Conservation (phyloP, 2,797 vertebrate genomes). For the Pteronotus mesoamericanus region DNA sequence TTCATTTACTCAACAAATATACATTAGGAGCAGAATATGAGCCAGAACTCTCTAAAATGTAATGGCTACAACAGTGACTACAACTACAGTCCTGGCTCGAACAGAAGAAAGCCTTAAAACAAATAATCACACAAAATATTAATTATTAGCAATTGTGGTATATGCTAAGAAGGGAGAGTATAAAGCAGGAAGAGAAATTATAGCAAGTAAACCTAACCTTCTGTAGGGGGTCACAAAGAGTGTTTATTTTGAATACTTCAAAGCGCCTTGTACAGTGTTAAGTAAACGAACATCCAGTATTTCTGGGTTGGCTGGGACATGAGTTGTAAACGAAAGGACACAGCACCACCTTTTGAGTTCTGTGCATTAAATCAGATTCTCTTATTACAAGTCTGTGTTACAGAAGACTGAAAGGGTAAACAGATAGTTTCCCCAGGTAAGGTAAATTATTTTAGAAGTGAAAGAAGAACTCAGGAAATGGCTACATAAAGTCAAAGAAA, state of each 20-base stretch:
- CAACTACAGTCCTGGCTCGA: not conserved
- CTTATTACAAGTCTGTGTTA: not conserved
- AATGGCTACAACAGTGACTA: not conserved
- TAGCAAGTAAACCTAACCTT: not conserved
- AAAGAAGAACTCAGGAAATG: not conserved
- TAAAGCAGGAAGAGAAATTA: not conserved
- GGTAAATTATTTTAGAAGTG: not conserved
- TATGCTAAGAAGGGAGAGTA: not conserved
- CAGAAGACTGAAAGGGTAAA: not conserved
- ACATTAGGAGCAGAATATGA: not conserved
- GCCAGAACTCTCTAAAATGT: not conserved
- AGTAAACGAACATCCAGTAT: not conserved
- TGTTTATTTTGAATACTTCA: slow-evolving; percentile 5
- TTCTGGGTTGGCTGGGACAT: not conserved
- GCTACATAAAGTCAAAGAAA: not conserved
- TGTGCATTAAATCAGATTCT: not conserved
- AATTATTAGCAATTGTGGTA: not conserved
- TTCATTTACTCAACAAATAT: not conserved
- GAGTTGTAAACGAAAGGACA: not conserved
- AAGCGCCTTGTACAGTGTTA: not conserved
- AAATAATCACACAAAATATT: not conserved
- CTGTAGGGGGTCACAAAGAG: not conserved
- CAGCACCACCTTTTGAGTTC: not conserved
- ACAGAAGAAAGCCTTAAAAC: not conserved
- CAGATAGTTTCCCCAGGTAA: not conserved